Conservation (phyloP, 2,888 invertebrate species). For the Rhodophaea formosa region DNA sequence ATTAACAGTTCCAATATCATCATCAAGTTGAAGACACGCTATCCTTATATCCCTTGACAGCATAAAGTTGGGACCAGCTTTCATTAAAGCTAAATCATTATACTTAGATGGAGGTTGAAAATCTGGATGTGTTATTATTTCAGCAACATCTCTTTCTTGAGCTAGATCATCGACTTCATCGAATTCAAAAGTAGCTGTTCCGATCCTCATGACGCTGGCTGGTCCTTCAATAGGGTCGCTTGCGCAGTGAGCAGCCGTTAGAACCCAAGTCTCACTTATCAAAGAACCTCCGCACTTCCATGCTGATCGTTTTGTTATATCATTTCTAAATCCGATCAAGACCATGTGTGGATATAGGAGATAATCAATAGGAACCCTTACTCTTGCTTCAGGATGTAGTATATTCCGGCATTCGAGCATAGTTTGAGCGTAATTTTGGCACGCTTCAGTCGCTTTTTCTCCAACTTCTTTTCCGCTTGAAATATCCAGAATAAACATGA, state of each 20-base stretch:
- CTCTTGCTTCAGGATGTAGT: slow-evolving; percentile 48
- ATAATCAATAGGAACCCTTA: slow-evolving; percentile 68
- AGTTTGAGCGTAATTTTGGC: slow-evolving; percentile 54
- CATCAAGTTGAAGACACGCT: slow-evolving; percentile 77
- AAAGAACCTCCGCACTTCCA: slow-evolving; percentile 76
- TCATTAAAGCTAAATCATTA: slow-evolving; percentile 85
- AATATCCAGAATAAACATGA: slow-evolving; percentile 23
- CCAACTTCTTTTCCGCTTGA: slow-evolving; percentile 40
- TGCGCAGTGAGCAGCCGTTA: slow-evolving; percentile 72
- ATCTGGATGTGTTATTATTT: slow-evolving; percentile 76
- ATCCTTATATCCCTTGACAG: slow-evolving; percentile 81
- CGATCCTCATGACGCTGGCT: slow-evolving; percentile 75
- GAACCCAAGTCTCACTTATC: slow-evolving; percentile 63
- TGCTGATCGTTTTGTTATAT: slow-evolving; percentile 29
- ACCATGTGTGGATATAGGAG: slow-evolving; percentile 84
- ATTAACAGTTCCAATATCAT: slow-evolving; percentile 41
- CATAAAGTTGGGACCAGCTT: slow-evolving; percentile 68
- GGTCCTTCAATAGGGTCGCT: slow-evolving; percentile 68
- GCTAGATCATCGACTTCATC: slow-evolving; percentile 72
- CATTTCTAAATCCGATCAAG: slow-evolving; percentile 60
- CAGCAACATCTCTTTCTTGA: slow-evolving; percentile 71
- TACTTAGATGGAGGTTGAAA: slow-evolving; percentile 79
- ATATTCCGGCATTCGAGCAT: slow-evolving; percentile 76
- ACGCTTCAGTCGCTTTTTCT: slow-evolving; percentile 62
- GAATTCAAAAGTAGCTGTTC: slow-evolving; percentile 77